Percentiles rank a stretch among this genome's conserved stretches.
Evolutionary conservation across 2,888 invertebrate species (phyloP).

Genomic region (Apotomis capreana): DNA sequence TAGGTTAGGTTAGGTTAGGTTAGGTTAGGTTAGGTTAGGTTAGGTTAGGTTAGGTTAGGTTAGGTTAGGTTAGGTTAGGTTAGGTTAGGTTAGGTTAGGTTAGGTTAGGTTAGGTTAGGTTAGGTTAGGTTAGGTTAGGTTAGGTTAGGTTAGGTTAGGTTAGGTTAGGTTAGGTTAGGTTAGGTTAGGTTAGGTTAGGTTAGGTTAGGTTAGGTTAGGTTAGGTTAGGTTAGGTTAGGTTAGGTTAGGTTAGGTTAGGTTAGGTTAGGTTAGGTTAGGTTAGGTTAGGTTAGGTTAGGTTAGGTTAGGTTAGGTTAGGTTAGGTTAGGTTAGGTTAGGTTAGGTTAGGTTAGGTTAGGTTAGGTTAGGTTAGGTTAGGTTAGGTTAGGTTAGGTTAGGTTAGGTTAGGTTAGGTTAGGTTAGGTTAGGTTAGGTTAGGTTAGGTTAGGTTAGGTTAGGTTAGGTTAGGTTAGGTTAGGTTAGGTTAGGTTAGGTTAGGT

Average conservation of each 20-base stretch:
- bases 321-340: conserved; percentile 10
- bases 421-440: conserved; percentile 10
- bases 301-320: conserved; percentile 10
- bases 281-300: conserved; percentile 10
- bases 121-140: conserved; percentile 10
- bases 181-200: conserved; percentile 10
- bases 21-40: conserved; percentile 44
- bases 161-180: conserved; percentile 10
- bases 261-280: conserved; percentile 10
- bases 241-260: conserved; percentile 10
- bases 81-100: conserved; percentile 10
- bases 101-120: conserved; percentile 10
- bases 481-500: conserved; percentile 10
- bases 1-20: conserved; percentile 44
- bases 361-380: conserved; percentile 10
- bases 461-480: conserved; percentile 10
- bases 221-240: conserved; percentile 10
- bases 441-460: conserved; percentile 10
- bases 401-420: conserved; percentile 10
- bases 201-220: conserved; percentile 10
- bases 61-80: conserved; percentile 41
- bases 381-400: conserved; percentile 10
- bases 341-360: conserved; percentile 10
- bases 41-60: conserved; percentile 45
- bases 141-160: conserved; percentile 10